Base-by-base conservation (phyloP, 2,113 vertebrate species). In the Clarias macrocephalus region DNA sequence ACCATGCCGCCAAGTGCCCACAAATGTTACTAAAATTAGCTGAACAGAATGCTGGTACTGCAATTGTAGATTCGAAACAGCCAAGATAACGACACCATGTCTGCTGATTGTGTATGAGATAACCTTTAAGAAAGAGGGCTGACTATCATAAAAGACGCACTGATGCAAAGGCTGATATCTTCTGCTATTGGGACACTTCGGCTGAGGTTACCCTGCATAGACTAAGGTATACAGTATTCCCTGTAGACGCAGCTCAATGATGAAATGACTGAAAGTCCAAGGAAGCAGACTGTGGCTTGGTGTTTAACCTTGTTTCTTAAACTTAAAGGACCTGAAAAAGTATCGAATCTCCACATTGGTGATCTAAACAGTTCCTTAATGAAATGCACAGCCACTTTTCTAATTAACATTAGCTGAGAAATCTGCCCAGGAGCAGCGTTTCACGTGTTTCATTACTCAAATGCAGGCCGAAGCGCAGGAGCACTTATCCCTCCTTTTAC, bases 401-500 rank as follows among this genome's bases (percentile, higher is more conserved):
- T 83, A 89, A 87, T 85, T 54, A 82, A 52, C 30, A 7, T 30
- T 48, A 48, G 18, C 19, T 68, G 83, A 68, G 83, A 72, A 63
- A 73, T 75, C 75, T 70, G 77, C 62, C 33, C 82, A 84, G 21
- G 37, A 48, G 23, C 54, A 83, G 59, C 18, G 30, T 28, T 65
- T 70, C 77, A 33, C 37, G 68, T 48, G 16, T 63, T 87, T 56
- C 83, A 87, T 89, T 81, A 85, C 72, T 63, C 28, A 62, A 48
- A 37, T 60, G 42, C 42, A 63, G 37, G 56, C 18, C 25, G 52
- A 83, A 85, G 80, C 82, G 72, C 63, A 23, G 76, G 48, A 68
- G 77, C 86, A 83, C 83, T 85, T 85, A 65, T 66, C n/a, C 82
- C 52, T 66, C n/a, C 82, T 48, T 86, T 15, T 37, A 13, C 73